These are phyloP conservation scores for Addax nasomaculatus DNA, from an alignment of 2,113 vertebrate genomes.

Conservation along the genomic window DNA sequence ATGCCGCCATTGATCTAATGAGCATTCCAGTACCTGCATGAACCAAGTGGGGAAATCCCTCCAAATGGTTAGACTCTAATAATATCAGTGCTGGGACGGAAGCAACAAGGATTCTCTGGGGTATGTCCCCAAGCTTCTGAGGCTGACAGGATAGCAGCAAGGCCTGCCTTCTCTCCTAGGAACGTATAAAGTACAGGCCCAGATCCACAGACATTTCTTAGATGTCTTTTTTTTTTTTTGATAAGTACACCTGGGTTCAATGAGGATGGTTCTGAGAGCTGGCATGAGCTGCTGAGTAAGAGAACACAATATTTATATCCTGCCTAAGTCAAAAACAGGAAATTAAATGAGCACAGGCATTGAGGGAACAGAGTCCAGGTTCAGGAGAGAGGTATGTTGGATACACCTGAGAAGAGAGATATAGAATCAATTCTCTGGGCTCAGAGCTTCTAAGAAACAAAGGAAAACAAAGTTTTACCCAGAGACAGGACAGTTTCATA, in stretches of 20 bases:
- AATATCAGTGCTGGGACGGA: too few relatives aligned
- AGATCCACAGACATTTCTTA: neutral
- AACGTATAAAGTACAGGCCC: neutral
- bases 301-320: neutral
- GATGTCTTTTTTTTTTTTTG: neutral
- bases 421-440: neutral
- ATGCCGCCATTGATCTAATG: neutral
- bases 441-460: neutral
- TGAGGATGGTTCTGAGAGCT: neutral
- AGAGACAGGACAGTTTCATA: slow-evolving; percentile 74
- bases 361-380: neutral
- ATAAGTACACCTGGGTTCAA: neutral
- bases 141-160: neutral
- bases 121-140: neutral
- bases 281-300: neutral
- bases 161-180: neutral
- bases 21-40: neutral
- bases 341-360: neutral
- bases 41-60: neutral
- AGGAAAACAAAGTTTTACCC: slow-evolving; percentile 59
- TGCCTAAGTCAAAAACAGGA: neutral
- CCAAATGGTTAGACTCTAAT: neutral
- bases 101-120: neutral
- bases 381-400: neutral
- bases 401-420: neutral